These are phyloP conservation scores for Battus philenor DNA, from an alignment of 1,140 invertebrate genomes.

Conservation along the genomic window DNA sequence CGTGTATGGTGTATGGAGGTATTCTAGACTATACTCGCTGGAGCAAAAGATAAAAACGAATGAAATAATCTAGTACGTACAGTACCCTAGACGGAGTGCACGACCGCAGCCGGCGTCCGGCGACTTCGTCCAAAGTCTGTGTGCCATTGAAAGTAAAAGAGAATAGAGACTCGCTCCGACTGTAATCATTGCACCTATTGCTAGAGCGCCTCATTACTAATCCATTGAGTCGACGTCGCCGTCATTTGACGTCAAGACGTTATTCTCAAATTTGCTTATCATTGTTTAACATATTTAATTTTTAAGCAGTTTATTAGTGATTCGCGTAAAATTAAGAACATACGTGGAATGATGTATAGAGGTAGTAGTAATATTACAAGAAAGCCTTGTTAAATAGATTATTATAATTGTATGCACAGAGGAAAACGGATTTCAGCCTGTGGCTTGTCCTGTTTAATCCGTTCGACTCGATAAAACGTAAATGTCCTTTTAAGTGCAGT, in stretches of 20 bases:
- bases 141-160: slow-evolving; percentile 46
- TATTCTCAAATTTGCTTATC: too few species aligned
- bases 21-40: slow-evolving; percentile 49
- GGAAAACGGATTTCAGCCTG: slow-evolving; percentile 35
- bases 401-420: too few species aligned
- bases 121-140: slow-evolving; percentile 32
- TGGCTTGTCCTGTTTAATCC: slow-evolving; percentile 36
- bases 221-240: slow-evolving; percentile 31
- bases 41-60: slow-evolving; percentile 46
- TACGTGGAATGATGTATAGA: too few species aligned
- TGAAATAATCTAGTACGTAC: slow-evolving; percentile 53
- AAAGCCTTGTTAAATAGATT: too few species aligned
- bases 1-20: slow-evolving; percentile 45
- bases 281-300: too few species aligned
- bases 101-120: slow-evolving; percentile 41
- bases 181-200: slow-evolving; percentile 44
- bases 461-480: slow-evolving; percentile 43
- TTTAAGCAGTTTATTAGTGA: too few species aligned
- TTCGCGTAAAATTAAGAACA: too few species aligned
- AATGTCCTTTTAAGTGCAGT: slow-evolving; percentile 58
- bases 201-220: slow-evolving; percentile 45
- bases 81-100: slow-evolving; percentile 46
- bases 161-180: slow-evolving; percentile 32
- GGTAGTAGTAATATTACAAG: too few species aligned
- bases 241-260: too few species aligned